Conservation (phyloP, 2,888 invertebrate genomes). For the Actias luna region DNA sequence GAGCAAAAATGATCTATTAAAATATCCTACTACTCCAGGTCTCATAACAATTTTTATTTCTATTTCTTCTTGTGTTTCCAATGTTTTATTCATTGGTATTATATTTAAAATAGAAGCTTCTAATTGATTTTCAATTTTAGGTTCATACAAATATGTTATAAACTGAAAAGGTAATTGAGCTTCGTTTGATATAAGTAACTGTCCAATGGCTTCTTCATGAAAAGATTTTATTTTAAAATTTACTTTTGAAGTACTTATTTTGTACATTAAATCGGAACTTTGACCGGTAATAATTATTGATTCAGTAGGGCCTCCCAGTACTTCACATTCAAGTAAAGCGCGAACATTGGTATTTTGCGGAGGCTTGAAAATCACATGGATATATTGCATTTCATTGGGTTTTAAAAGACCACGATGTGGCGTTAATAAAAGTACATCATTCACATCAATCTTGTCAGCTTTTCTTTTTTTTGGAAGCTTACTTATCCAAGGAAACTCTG, state of each 20-base stretch:
- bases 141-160: constrained; percentile 59
- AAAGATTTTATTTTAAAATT: constrained; percentile 74
- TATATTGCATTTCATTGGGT: constrained; percentile 72
- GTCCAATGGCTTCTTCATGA: constrained; percentile 61
- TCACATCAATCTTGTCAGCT: constrained; percentile 41
- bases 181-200: constrained; percentile 69
- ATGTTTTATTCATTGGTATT: constrained; percentile 59
- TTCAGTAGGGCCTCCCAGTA: constrained; percentile 82
- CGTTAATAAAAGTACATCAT: constrained; percentile 65
- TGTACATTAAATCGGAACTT: constrained; percentile 76
- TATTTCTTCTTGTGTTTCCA: constrained; percentile 63
- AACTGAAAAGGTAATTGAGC: constrained; percentile 72
- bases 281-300: constrained; percentile 70
- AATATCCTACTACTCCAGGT: constrained; percentile 80
- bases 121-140: constrained; percentile 54
- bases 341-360: constrained; percentile 62
- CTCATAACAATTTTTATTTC: constrained; percentile 71
- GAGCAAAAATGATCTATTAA: constrained; percentile 67
- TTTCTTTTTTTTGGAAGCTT: constrained; percentile 52
- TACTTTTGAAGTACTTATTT: constrained; percentile 62
- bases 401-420: constrained; percentile 76
- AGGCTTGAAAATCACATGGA: constrained; percentile 75
- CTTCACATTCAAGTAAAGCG: constrained; percentile 75
- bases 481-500: constrained; percentile 55
- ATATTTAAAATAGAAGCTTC: constrained; percentile 71